phyloP scores from a whole-genome alignment of 1,140 invertebrate species.

The Homalodisca vitripennis region DNA sequence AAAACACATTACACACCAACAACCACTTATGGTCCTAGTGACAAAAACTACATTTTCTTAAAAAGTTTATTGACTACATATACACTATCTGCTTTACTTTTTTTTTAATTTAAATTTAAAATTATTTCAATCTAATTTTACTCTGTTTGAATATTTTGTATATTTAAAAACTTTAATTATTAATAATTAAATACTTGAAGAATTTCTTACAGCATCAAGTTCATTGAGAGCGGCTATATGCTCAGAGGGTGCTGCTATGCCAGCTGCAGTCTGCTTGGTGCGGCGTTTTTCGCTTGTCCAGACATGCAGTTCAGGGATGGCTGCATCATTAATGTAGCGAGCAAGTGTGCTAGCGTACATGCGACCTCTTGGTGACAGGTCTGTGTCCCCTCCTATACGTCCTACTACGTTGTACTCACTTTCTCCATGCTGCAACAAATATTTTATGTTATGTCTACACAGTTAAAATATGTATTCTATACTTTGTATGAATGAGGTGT shows the following conservation, averaged over 20 bases:
- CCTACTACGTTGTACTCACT: constrained; percentile 90
- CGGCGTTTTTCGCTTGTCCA: constrained; percentile 86
- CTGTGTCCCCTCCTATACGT: constrained; percentile 85
- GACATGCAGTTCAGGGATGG: constrained; percentile 68
- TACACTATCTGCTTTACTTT: too few species aligned
- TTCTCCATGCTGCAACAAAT: constrained; percentile 85
- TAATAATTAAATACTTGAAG: too few species aligned
- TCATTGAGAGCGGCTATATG: constrained; percentile 82
- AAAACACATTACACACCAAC: too few species aligned
- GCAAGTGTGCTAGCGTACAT: constrained; percentile 76
- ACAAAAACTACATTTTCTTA: too few species aligned
- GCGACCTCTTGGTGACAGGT: constrained; percentile 74
- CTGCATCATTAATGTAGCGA: constrained; percentile 64
- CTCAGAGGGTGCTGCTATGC: constrained; percentile 77
- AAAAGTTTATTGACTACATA: too few species aligned
- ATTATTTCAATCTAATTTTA: too few species aligned
- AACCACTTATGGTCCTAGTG: too few species aligned
- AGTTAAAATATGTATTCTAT: too few species aligned
- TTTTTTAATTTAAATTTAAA: too few species aligned
- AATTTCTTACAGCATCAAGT: constrained; percentile 84
- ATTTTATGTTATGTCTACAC: too few species aligned
- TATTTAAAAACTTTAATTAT: not conserved
- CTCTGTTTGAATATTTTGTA: constrained; percentile 23
- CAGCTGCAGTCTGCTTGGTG: constrained; percentile 82
- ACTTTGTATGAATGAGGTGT: too few species aligned